Conservation (phyloP, 2,888 invertebrate species). For the Beris morrisii region DNA sequence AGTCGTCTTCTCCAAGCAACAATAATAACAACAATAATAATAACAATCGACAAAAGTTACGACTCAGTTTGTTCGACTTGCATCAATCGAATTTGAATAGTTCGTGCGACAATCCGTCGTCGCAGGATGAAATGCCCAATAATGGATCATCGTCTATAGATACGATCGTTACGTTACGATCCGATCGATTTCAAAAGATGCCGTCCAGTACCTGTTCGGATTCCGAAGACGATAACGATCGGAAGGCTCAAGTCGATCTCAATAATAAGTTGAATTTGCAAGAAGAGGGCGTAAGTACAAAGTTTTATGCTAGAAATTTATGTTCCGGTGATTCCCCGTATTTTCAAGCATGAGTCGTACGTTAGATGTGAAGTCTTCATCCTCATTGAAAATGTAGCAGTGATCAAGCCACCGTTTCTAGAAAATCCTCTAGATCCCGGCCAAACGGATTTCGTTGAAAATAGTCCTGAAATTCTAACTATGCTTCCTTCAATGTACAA, state of each 20-base stretch:
- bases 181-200: slow-evolving; percentile 52
- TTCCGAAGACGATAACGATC: slow-evolving; percentile 55
- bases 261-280: slow-evolving; percentile 52
- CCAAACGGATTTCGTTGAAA: too few species aligned
- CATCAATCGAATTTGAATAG: slow-evolving; percentile 42
- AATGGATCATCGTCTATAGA: slow-evolving; percentile 34
- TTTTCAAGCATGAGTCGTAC: neutral
- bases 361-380: neutral
- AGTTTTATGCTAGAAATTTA: neutral
- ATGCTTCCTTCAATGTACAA: too few species aligned
- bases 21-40: slow-evolving; percentile 44
- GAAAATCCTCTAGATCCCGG: too few species aligned
- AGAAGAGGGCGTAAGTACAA: slow-evolving; percentile 54
- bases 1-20: slow-evolving; percentile 3
- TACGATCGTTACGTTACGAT: slow-evolving; percentile 34
- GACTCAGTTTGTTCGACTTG: slow-evolving; percentile 53
- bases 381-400: too few species aligned
- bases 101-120: slow-evolving; percentile 29
- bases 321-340: too few species aligned
- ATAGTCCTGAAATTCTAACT: too few species aligned
- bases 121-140: slow-evolving; percentile 36
- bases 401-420: too few species aligned
- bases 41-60: slow-evolving; percentile 54
- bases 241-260: slow-evolving; percentile 49
- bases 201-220: slow-evolving; percentile 56